These are phyloP conservation scores for Byasa hedistus DNA, from an alignment of 2,888 invertebrate genomes.

Conservation along the genomic window DNA sequence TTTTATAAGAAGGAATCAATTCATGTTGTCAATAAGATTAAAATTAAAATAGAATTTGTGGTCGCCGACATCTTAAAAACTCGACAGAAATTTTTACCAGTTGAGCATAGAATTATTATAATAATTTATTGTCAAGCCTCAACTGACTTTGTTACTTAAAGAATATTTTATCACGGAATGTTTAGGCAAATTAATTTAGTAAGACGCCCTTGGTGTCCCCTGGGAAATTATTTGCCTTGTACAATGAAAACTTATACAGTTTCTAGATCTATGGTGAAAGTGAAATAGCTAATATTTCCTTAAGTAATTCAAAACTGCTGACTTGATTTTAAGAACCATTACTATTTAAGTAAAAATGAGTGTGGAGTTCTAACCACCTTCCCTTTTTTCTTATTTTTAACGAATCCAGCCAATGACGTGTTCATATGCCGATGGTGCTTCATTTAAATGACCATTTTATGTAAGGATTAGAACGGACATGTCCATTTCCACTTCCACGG, in stretches of 20 bases:
- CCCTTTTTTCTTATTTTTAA: too few relatives aligned
- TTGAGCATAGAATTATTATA: not conserved
- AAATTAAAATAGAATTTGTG: not conserved
- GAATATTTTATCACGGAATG: constrained; percentile 43
- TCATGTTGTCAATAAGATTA: not conserved
- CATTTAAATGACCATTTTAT: too few relatives aligned
- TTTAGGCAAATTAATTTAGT: constrained; percentile 73
- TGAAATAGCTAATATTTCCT: not conserved
- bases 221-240: constrained; percentile 50
- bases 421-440: too few relatives aligned
- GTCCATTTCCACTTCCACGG: too few relatives aligned
- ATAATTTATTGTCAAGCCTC: constrained; percentile 6
- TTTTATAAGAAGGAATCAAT: not conserved
- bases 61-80: not conserved
- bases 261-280: constrained; percentile 1
- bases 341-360: too few relatives aligned
- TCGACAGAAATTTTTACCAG: not conserved
- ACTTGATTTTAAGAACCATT: too few relatives aligned
- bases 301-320: too few relatives aligned
- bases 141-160: constrained; percentile 1
- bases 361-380: too few relatives aligned
- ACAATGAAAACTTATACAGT: not conserved
- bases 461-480: too few relatives aligned
- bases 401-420: too few relatives aligned
- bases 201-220: constrained; percentile 46